phyloP scores from a whole-genome alignment of 2,888 invertebrate genomes.

The Aromia moschata region DNA sequence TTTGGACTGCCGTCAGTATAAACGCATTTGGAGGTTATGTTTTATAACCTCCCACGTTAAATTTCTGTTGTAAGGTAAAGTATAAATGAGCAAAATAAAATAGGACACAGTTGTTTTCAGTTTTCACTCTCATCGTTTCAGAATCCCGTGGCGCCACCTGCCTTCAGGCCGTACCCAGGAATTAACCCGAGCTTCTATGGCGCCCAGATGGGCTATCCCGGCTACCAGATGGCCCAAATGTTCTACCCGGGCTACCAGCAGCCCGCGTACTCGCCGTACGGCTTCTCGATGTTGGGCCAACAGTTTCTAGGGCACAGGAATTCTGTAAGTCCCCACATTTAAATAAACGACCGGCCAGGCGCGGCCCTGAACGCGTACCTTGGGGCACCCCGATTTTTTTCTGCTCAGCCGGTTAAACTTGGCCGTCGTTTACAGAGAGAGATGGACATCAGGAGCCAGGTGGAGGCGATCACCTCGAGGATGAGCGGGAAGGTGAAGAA shows the following conservation, averaged over 20 bases:
- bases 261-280: slow-evolving; percentile 53
- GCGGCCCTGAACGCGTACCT: neutral
- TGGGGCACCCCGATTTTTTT: neutral
- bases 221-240: slow-evolving; percentile 38
- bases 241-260: slow-evolving; percentile 66
- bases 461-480: slow-evolving; percentile 68
- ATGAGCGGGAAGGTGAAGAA: slow-evolving; percentile 68
- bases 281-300: slow-evolving; percentile 61
- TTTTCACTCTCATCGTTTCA: no score
- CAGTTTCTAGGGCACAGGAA: slow-evolving; percentile 63
- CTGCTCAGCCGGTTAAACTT: neutral
- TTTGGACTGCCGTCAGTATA: no score
- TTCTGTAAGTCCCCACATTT: slow-evolving; percentile 70
- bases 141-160: slow-evolving; percentile 56
- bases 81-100: no score
- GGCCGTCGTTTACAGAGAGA: slow-evolving; percentile 65
- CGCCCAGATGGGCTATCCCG: slow-evolving; percentile 49
- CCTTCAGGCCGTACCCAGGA: slow-evolving; percentile 65
- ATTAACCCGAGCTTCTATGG: slow-evolving; percentile 53
- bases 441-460: slow-evolving; percentile 69
- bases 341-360: no score
- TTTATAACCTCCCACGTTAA: no score
- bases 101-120: no score
- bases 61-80: no score
- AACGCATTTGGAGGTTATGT: no score